A percentile compares a stretch with the other conserved stretches of the same genome.
Conservation (phyloP, 2,113 vertebrate species). For the Microtus richardsoni region DNA sequence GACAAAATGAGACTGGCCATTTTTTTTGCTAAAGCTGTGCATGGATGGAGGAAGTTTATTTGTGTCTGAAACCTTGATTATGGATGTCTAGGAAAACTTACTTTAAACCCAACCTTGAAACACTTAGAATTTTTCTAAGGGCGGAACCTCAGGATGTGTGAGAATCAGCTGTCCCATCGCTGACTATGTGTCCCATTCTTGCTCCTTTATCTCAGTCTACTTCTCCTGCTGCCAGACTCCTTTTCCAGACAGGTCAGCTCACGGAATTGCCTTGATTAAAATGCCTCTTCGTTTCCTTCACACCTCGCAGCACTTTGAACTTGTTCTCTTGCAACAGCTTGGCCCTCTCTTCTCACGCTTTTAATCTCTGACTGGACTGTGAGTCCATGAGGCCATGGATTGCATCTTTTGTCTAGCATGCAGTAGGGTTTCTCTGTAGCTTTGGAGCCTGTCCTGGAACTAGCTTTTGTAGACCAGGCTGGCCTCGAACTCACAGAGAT, state of each 20-base stretch:
- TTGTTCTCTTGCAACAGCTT: background rate
- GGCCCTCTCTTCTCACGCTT: background rate
- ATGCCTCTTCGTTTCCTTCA: background rate
- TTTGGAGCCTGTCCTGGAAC: background rate
- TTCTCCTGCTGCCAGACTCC: background rate
- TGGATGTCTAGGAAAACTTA: slow-evolving; percentile 11
- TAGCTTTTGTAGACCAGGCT: background rate
- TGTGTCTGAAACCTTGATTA: background rate
- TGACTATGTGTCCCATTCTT: background rate
- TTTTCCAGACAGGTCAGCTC: slow-evolving; percentile 11
- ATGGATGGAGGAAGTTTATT: background rate
- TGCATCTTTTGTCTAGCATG: background rate
- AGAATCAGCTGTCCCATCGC: background rate
- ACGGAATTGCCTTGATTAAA: background rate
- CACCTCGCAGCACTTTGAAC: background rate
- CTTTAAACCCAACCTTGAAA: background rate
- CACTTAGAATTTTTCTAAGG: background rate
- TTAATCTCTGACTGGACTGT: background rate
- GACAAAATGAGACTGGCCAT: background rate
- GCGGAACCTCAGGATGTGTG: background rate
- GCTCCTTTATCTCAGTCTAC: background rate
- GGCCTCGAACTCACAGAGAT: background rate
- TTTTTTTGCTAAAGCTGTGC: background rate
- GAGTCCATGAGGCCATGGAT: background rate
- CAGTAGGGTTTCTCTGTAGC: background rate